A percentile compares a stretch with the other conserved stretches of the same genome.
phyloP scores from a whole-genome alignment of 2,888 invertebrate genomes.

The Coleophora deauratella region DNA sequence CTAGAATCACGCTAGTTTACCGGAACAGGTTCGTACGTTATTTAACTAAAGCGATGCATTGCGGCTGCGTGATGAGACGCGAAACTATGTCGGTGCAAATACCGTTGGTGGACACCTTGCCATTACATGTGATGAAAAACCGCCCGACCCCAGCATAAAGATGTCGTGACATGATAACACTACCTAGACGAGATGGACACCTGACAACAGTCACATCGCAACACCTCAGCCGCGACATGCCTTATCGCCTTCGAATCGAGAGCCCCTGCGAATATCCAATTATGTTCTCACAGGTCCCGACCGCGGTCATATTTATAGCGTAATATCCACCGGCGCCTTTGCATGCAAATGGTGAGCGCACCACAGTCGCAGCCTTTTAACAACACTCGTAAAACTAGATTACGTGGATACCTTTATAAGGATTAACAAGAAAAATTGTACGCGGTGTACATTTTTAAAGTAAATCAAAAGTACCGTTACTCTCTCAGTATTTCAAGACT shows the following conservation, averaged over 20 bases:
- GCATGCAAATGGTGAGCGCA: slow-evolving; percentile 38
- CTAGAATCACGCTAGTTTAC: slow-evolving; percentile 47
- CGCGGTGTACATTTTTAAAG: slow-evolving; percentile 50
- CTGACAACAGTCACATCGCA: slow-evolving; percentile 45
- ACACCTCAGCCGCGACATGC: slow-evolving; percentile 24
- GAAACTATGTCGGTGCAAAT: slow-evolving; percentile 65
- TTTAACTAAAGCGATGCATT: slow-evolving; percentile 68
- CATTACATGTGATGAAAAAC: slow-evolving; percentile 54
- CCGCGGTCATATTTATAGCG: slow-evolving; percentile 38
- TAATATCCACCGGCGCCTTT: slow-evolving; percentile 32
- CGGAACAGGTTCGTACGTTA: slow-evolving; percentile 64
- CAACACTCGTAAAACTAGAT: slow-evolving; percentile 40
- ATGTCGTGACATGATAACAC: slow-evolving; percentile 61
- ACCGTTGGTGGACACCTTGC: slow-evolving; percentile 69
- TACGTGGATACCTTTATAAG: slow-evolving; percentile 31
- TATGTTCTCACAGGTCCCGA: slow-evolving; percentile 46
- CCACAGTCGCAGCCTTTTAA: slow-evolving; percentile 31
- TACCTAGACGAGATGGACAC: slow-evolving; percentile 46
- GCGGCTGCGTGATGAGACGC: slow-evolving; percentile 67
- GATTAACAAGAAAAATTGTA: slow-evolving; percentile 36
- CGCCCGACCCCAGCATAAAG: slow-evolving; percentile 47
- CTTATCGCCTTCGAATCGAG: slow-evolving; percentile 40
- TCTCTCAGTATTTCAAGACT: neutral
- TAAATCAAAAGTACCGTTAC: slow-evolving; percentile 41
- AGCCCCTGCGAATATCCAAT: slow-evolving; percentile 54